phyloP scores from a whole-genome alignment of 2,797 vertebrate species.

The Intellagama lesueurii region DNA sequence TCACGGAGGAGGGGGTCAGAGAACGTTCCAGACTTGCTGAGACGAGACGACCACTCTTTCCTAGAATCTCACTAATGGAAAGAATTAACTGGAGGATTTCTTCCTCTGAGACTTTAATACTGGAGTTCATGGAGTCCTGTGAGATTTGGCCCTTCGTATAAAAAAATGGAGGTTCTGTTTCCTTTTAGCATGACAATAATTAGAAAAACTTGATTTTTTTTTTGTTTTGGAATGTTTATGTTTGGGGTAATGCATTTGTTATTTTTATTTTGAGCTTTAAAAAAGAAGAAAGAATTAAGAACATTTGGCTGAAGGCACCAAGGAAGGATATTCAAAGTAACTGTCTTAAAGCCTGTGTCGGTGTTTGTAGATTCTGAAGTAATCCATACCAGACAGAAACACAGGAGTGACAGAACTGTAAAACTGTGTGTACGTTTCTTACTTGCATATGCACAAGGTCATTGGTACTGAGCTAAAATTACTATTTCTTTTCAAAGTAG shows the following conservation, averaged over 20 bases:
- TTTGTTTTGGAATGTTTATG: constrained; percentile 15
- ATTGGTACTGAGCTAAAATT: not conserved
- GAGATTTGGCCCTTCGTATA: not conserved
- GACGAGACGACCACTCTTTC: too few species aligned
- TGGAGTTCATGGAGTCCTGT: not conserved
- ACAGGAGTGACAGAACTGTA: not conserved
- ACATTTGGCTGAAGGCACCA: constrained; percentile 22
- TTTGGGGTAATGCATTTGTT: constrained; percentile 1
- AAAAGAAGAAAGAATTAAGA: not conserved
- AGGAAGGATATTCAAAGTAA: constrained; percentile 3
- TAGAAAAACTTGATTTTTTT: constrained; percentile 19
- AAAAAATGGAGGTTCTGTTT: not conserved
- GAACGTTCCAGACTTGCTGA: too few species aligned
- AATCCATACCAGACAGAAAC: constrained; percentile 11
- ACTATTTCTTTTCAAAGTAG: not conserved
- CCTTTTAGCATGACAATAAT: constrained; percentile 3
- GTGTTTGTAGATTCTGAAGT: constrained; percentile 4
- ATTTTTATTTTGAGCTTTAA: not conserved
- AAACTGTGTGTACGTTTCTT: not conserved
- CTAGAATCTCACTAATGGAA: not conserved
- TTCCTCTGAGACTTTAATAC: not conserved
- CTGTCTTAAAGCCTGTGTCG: not conserved
- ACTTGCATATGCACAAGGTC: not conserved
- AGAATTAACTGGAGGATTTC: not conserved
- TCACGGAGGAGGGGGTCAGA: too few species aligned